Conservation (phyloP, 2,113 vertebrate species). For the Orientallactaga bullata region DNA sequence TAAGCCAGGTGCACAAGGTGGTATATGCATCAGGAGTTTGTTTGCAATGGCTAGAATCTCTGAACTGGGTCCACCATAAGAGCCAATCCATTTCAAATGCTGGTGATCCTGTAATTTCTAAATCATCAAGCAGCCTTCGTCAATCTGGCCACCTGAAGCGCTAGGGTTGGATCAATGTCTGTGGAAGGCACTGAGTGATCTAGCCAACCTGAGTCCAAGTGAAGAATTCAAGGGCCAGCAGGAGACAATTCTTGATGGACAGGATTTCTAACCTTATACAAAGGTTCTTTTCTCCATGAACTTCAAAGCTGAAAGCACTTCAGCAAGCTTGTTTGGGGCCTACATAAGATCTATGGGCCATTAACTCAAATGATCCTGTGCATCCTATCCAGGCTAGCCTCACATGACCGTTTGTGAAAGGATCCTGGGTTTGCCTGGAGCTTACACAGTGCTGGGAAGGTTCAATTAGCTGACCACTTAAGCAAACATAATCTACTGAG, state of each 20-base stretch:
- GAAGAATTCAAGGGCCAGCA: not conserved
- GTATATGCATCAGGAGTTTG: too few species aligned
- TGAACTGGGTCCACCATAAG: not conserved
- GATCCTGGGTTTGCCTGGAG: not conserved
- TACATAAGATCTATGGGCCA: not conserved
- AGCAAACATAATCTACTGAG: conserved; percentile 19
- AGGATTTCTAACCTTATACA: not conserved
- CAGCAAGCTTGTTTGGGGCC: not conserved
- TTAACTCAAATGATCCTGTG: not conserved
- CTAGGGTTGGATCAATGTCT: not conserved
- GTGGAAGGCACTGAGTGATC: not conserved
- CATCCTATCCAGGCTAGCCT: not conserved
- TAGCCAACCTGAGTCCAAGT: not conserved
- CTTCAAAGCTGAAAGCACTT: not conserved
- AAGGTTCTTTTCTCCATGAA: not conserved
- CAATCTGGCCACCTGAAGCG: not conserved
- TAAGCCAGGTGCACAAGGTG: too few species aligned
- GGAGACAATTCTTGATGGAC: not conserved
- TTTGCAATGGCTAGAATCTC: too few species aligned
- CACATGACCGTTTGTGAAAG: not conserved
- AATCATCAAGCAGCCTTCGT: not conserved
- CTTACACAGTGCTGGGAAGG: not conserved
- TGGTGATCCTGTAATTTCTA: not conserved
- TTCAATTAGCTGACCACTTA: not conserved
- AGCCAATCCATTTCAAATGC: not conserved